phyloP scores from a whole-genome alignment of 2,797 vertebrate genomes.

The Sebastes trivittatus region DNA sequence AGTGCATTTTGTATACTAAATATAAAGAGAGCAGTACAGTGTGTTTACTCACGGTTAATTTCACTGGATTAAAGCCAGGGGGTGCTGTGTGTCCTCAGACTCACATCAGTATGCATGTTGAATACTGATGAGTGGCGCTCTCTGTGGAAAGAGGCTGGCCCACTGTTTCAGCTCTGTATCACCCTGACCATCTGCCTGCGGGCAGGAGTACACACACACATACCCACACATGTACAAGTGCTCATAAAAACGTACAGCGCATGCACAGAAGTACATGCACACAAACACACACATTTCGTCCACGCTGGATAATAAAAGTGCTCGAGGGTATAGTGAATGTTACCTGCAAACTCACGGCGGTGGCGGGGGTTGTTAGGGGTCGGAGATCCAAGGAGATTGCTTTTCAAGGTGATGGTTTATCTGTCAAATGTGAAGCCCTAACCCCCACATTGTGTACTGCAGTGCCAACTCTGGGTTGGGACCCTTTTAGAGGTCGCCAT shows the following conservation, averaged over 20 bases:
- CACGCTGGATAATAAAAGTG: constrained; percentile 65
- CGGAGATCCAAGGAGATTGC: constrained; percentile 56
- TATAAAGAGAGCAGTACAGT: constrained; percentile 36
- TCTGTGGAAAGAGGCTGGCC: constrained; percentile 68
- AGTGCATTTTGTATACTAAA: constrained; percentile 18
- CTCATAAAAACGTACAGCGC: constrained; percentile 30
- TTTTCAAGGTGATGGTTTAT: constrained; percentile 62
- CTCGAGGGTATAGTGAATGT: constrained; percentile 62
- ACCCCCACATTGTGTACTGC: constrained; percentile 8
- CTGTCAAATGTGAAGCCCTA: constrained; percentile 33
- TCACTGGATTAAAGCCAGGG: constrained; percentile 74
- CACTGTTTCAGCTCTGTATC: constrained; percentile 73
- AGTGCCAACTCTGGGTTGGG: not conserved
- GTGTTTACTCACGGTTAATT: constrained; percentile 62
- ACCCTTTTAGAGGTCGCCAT: constrained; percentile 22
- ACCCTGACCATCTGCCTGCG: constrained; percentile 75
- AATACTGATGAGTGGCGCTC: constrained; percentile 75
- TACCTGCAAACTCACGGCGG: constrained; percentile 52
- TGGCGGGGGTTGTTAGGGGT: constrained; percentile 34
- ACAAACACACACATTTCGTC: constrained; percentile 17
- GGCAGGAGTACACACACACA: constrained; percentile 50
- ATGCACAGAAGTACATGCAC: constrained; percentile 2
- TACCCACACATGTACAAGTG: not conserved
- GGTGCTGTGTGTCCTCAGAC: constrained; percentile 78
- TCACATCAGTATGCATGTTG: constrained; percentile 48